A percentile compares a stretch with the other conserved stretches of the same genome.
phyloP scores from a whole-genome alignment of 2,888 invertebrate species.

The Stenolophus ochropezus region DNA sequence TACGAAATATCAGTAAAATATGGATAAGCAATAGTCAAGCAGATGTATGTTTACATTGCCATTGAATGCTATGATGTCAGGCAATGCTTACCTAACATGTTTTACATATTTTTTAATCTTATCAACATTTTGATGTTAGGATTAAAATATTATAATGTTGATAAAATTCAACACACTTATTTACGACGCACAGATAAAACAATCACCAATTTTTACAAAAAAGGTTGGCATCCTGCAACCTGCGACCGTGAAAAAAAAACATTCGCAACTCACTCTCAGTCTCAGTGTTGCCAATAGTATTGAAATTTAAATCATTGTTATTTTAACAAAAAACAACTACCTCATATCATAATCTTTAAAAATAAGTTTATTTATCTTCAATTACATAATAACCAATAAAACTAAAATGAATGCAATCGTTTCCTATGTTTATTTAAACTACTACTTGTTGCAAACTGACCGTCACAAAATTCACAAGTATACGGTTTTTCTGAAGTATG shows the following conservation, averaged over 20 bases:
- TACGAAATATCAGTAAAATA: not conserved
- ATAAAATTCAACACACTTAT: conserved; percentile 42
- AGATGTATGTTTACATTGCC: conserved; percentile 48
- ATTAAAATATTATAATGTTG: conserved; percentile 39
- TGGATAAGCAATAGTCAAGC: conserved; percentile 5
- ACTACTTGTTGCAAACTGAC: conserved; percentile 14
- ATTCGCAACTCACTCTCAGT: conserved; percentile 7
- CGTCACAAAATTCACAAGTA: conserved; percentile 9
- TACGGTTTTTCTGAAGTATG: conserved; percentile 38
- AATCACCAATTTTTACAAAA: conserved; percentile 20
- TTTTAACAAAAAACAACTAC: not conserved
- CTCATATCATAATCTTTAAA: too few relatives aligned
- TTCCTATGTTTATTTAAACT: conserved; percentile 26
- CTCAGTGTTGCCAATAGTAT: conserved; percentile 15
- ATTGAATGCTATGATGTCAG: conserved; percentile 33
- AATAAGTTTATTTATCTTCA: not conserved
- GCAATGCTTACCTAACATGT: conserved; percentile 51
- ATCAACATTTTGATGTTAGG: conserved; percentile 51
- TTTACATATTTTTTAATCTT: conserved; percentile 32
- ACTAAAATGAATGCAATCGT: conserved; percentile 9
- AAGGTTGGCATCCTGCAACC: conserved; percentile 49
- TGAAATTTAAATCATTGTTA: not conserved
- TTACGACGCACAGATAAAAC: conserved; percentile 57
- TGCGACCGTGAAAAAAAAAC: conserved; percentile 17
- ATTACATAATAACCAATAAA: not conserved